A percentile compares a stretch with the other conserved stretches of the same genome.
phyloP scores from a whole-genome alignment of 2,888 invertebrate genomes.

The Pachycephus smyrnensis region DNA sequence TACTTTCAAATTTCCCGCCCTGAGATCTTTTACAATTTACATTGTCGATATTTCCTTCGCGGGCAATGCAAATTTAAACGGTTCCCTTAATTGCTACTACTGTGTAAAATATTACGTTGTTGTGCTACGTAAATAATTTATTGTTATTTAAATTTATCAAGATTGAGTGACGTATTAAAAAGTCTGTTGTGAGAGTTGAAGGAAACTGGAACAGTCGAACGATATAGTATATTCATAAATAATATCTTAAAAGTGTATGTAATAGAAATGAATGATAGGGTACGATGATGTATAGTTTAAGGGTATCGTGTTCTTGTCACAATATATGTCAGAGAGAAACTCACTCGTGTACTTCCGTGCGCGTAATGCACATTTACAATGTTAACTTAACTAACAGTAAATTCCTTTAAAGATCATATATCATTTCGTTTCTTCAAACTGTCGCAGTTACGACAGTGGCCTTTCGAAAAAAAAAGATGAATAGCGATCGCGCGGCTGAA shows the following conservation, averaged over 20 bases:
- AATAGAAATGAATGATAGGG: background rate
- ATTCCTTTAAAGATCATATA: background rate
- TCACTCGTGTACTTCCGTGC: background rate
- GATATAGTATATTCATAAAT: background rate
- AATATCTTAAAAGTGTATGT: background rate
- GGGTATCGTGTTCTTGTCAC: background rate
- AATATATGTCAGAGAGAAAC: background rate
- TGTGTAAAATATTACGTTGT: background rate
- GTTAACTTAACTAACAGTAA: background rate
- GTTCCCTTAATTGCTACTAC: background rate
- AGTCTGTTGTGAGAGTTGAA: background rate
- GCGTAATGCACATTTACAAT: background rate
- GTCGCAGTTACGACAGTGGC: background rate
- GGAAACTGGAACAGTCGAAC: background rate
- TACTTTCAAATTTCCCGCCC: background rate
- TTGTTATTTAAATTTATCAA: no score
- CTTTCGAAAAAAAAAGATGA: background rate
- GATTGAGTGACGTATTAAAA: background rate
- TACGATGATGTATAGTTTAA: background rate
- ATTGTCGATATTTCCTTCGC: no score
- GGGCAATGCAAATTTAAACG: background rate
- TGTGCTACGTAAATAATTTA: no score
- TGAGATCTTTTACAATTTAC: background rate
- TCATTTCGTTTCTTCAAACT: background rate
- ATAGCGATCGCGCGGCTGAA: background rate